A percentile compares a stretch with the other conserved stretches of the same genome.
phyloP scores from a whole-genome alignment of 2,888 invertebrate genomes.

The Entomobrya proxima region DNA sequence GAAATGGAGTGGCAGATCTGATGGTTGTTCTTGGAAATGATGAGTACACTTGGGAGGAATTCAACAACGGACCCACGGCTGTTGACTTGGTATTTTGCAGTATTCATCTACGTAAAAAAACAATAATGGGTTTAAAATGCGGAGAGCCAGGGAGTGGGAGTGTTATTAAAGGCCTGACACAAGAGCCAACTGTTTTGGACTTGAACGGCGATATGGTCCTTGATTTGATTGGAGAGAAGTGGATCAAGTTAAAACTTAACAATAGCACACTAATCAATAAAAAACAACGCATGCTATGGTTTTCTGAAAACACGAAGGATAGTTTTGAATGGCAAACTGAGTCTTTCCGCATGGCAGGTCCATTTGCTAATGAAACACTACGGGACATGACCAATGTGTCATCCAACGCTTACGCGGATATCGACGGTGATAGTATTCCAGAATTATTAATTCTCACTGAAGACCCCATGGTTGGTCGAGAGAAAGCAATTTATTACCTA shows the following conservation, averaged over 20 bases:
- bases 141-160: background rate
- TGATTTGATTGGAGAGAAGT: conserved; percentile 89
- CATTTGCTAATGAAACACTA: conserved; percentile 47
- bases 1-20: conserved; percentile 95
- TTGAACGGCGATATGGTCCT: conserved; percentile 94
- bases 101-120: background rate
- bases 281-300: conserved; percentile 53
- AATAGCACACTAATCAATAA: background rate
- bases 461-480: background rate
- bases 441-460: conserved; percentile 88
- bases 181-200: conserved; percentile 87
- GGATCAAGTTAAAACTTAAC: background rate
- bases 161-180: conserved; percentile 23
- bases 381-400: conserved; percentile 84
- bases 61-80: background rate
- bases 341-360: background rate
- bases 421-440: conserved; percentile 89
- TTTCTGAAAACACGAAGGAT: conserved; percentile 35
- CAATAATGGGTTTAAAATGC: background rate
- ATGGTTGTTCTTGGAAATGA: conserved; percentile 80
- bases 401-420: conserved; percentile 92
- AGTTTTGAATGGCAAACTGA: background rate
- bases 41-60: background rate
- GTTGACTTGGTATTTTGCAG: background rate
- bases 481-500: background rate